Conservation (phyloP, 2,797 vertebrate species). For the Mallotus villosus region DNA sequence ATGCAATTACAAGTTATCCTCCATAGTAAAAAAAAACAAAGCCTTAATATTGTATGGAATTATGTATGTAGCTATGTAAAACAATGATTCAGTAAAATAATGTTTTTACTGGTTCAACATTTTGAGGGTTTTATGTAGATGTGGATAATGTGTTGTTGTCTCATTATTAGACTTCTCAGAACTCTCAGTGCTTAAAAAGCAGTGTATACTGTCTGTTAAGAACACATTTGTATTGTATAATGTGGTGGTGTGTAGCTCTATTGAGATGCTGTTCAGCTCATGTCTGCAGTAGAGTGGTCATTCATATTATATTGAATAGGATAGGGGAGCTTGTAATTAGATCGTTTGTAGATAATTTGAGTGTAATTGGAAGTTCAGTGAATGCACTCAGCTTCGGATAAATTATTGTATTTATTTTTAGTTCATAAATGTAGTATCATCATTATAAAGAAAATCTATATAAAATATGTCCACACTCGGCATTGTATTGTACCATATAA, state of each 20-base stretch:
- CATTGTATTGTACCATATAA: slow-evolving; percentile 20
- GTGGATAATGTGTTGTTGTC: slow-evolving; percentile 11
- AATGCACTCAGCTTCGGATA: slow-evolving; percentile 14
- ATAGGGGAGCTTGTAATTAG: slow-evolving; percentile 16
- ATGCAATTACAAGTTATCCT: slow-evolving; percentile 53
- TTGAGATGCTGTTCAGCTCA: slow-evolving; percentile 16
- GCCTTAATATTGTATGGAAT: slow-evolving; percentile 53
- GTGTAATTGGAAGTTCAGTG: slow-evolving; percentile 35
- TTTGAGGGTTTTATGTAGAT: slow-evolving; percentile 5
- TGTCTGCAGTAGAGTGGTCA: slow-evolving; percentile 17
- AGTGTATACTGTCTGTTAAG: too few relatives aligned
- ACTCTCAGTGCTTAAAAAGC: not conserved
- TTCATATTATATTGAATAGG: slow-evolving; percentile 18
- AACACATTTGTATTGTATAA: too few relatives aligned
- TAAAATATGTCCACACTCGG: slow-evolving; percentile 11
- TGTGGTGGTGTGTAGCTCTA: too few relatives aligned
- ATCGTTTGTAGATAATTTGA: slow-evolving; percentile 6
- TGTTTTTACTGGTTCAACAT: not conserved
- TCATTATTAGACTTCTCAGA: slow-evolving; percentile 9
- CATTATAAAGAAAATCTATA: slow-evolving; percentile 1
- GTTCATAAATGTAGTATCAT: slow-evolving; percentile 40
- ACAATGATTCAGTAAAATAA: not conserved
- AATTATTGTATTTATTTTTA: slow-evolving; percentile 53
- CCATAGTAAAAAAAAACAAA: slow-evolving; percentile 31
- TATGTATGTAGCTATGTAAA: slow-evolving; percentile 17